phyloP scores from a whole-genome alignment of 64 coral and sea anemone genomes.

The Porites lutea region DNA sequence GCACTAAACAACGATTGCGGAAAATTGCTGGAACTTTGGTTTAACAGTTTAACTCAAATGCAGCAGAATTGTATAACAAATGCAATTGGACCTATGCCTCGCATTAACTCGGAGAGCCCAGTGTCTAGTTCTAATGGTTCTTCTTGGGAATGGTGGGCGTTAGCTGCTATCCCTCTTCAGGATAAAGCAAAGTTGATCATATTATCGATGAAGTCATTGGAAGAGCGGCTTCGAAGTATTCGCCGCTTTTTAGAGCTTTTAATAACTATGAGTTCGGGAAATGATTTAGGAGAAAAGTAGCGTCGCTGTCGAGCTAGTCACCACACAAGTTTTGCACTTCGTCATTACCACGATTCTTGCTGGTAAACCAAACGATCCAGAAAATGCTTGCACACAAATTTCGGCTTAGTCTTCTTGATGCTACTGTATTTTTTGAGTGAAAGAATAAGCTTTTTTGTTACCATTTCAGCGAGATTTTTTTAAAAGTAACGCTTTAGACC shows the following conservation, averaged over 20 bases:
- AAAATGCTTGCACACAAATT: too few species aligned
- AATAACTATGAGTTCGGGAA: slow-evolving; percentile 50
- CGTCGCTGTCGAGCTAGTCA: neutral
- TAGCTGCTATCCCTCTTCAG: slow-evolving; percentile 86
- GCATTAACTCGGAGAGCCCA: neutral
- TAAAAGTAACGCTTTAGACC: too few species aligned
- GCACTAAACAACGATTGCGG: slow-evolving; percentile 58
- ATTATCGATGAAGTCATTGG: slow-evolving; percentile 86
- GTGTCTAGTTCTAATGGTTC: slow-evolving; percentile 31
- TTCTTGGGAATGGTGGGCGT: slow-evolving; percentile 88
- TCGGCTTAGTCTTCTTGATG: too few species aligned
- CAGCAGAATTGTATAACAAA: slow-evolving; percentile 84
- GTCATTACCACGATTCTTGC: too few species aligned
- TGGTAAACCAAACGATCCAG: too few species aligned
- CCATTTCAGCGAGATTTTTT: too few species aligned
- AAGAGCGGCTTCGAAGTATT: slow-evolving; percentile 80
- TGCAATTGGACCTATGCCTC: slow-evolving; percentile 82
- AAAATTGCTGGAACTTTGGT: slow-evolving; percentile 77
- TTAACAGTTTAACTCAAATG: slow-evolving; percentile 52
- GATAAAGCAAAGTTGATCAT: slow-evolving; percentile 88
- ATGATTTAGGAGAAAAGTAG: neutral
- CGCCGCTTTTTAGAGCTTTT: slow-evolving; percentile 84
- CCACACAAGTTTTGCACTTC: too few species aligned
- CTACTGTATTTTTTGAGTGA: too few species aligned
- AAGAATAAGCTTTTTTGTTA: too few species aligned